Base-by-base conservation (phyloP, 1,140 invertebrate species). In the Mycetomoellerius zeteki region DNA sequence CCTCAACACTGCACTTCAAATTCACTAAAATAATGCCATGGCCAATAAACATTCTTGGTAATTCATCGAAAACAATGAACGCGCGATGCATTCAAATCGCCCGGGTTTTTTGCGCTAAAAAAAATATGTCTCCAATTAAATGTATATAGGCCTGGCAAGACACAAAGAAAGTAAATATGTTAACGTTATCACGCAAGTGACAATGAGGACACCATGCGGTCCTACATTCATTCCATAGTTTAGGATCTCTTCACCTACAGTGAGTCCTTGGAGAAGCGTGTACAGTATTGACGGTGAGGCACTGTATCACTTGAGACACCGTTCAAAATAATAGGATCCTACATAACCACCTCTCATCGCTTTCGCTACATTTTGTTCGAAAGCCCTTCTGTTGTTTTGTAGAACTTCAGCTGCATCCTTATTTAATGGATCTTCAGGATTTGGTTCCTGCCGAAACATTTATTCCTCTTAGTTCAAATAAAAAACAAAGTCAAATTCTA, bases 331-430 rank as follows among this genome's bases (percentile, higher is more conserved):
- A 91, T 97, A 97, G 88, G 97, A 97, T 84, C 99, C 99, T 93
- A 99, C 97, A 94, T 98, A 98, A 62, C 99, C 99, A 73, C 99
- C 99, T 86, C 98, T 96, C 98, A 99, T 99, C 24, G 99, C 98
- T 96, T 99, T 98, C 84, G 97, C 97, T 50, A 99, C 99, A 95
- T 99, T 99, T 92, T 99, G 98, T 95, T 99, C 99, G 95, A 99
- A 99, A 78, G 98, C 96, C 92, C 98, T 96, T 94, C 98, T 96
- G 95, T 99, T 99, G 93, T 97, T 99, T 94, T 99, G 98, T 80
- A 99, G 96, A 50, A 99, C 98, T 94, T 99, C 99, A 27, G 99
- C 99, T n/a, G 99, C 99, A 96, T 99, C 99, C 96, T 99, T 99
- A 94, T 99, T 99, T 78, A 99, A 94, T 37, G 99, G 99, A 96